Conservation (phyloP, 2,888 invertebrate genomes). For the Lacanobia oleracea region DNA sequence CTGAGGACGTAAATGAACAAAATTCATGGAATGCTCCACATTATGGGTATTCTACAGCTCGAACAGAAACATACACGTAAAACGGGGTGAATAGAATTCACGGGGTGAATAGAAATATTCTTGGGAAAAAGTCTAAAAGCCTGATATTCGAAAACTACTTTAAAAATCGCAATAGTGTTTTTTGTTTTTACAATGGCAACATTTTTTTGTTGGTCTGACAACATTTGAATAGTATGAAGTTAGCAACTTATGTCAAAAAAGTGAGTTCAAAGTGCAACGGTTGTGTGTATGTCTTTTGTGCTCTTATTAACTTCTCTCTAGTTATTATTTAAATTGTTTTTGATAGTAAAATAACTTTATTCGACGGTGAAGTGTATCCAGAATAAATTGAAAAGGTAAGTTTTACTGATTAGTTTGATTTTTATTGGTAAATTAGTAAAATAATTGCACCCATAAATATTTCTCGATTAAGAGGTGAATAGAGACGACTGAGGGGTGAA, state of each 20-base stretch:
- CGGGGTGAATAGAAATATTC: constrained; percentile 42
- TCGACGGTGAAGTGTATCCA: not conserved
- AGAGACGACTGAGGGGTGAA: constrained; percentile 25
- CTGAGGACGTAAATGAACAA: no score
- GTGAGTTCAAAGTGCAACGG: constrained; percentile 37
- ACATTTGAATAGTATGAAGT: constrained; percentile 40
- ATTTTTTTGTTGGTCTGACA: constrained; percentile 33
- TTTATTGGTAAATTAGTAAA: constrained; percentile 41
- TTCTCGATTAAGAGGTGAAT: no score
- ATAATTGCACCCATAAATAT: constrained; percentile 31
- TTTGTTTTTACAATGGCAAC: constrained; percentile 35
- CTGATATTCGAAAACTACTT: constrained; percentile 40
- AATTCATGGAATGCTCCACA: no score
- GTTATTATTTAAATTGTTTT: no score
- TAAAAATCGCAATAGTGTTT: constrained; percentile 37
- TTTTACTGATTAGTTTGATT: constrained; percentile 43
- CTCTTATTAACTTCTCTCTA: constrained; percentile 33
- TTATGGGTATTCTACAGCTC: no score
- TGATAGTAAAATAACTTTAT: no score
- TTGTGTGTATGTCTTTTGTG: constrained; percentile 39
- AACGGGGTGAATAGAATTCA: not conserved
- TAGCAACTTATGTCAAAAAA: constrained; percentile 35
- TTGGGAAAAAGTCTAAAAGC: constrained; percentile 40
- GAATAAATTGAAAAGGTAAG: constrained; percentile 42
- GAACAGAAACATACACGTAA: no score